Evolutionary conservation across 2,888 invertebrate species (phyloP).

Genomic region (Troides aeacus): DNA sequence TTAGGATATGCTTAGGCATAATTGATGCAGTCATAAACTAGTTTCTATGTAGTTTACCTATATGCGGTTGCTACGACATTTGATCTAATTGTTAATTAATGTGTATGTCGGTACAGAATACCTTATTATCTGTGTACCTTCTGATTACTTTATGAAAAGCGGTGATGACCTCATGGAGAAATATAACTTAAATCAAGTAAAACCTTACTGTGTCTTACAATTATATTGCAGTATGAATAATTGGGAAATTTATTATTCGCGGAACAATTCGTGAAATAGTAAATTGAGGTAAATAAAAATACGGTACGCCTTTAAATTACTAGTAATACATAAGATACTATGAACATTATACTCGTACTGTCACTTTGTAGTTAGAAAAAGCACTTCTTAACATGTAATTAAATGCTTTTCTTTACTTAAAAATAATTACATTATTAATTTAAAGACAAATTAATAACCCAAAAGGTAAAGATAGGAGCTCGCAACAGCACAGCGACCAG

Average conservation of each 20-base stretch:
- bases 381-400: too few relatives aligned
- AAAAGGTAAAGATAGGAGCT: not conserved
- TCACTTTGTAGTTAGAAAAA: too few relatives aligned
- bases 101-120: conserved; percentile 14
- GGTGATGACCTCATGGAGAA: too few relatives aligned
- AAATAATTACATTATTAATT: not conserved
- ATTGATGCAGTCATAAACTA: conserved; percentile 74
- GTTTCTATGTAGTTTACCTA: conserved; percentile 42
- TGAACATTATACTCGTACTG: too few relatives aligned
- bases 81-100: conserved; percentile 30
- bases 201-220: not conserved
- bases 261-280: too few relatives aligned
- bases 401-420: not conserved
- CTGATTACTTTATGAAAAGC: too few relatives aligned
- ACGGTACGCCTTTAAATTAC: too few relatives aligned
- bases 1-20: conserved; percentile 78
- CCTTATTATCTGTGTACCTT: conserved; percentile 27
- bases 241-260: too few relatives aligned
- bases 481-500: conserved; percentile 17
- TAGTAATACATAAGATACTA: too few relatives aligned
- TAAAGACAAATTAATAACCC: not conserved
- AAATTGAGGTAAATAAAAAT: too few relatives aligned
- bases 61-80: conserved; percentile 14
- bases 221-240: not conserved
- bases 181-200: not conserved